Evolutionary conservation across 2,888 invertebrate genomes (phyloP), one percentile per base, ranked within the genome.

Genomic region (Balanococcus diminutus): DNA sequence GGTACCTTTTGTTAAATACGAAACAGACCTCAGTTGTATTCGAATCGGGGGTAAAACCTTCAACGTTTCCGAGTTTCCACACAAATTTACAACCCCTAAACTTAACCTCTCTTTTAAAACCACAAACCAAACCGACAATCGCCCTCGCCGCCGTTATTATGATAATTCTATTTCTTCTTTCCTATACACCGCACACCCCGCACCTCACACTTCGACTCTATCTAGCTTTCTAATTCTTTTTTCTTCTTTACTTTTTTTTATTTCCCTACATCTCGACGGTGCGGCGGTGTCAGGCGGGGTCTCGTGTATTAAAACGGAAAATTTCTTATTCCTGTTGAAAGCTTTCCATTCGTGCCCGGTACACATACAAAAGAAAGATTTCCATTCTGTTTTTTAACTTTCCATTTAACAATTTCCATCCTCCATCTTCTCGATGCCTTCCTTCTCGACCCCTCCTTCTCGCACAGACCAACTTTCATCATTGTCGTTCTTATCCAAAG

Each of bases 381-480:
- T 81, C 46, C 81, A 81, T 81, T 81, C 81, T 81, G 42, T 81
- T 81, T 81, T 81, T 81, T 36, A 81, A 81, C 81, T 81, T 81
- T 81, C 81, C 81, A 81, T 81, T 81, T 81, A 81, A 46, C 81
- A 46, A 81, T 46, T 42, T 42, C 46, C 36, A 19, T 9, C 25
- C 25, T 61, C 25, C 25, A 14, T 39, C 11, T 39, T 39, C 5
- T 39, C 39, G 11, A n/a, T n/a, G n/a, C n/a, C n/a, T n/a, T n/a
- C 39, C 39, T 11, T 39, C 11, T 11, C 39, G 39, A 5, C 39
- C 25, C 61, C 25, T 8, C 25, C 5, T 61, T 25, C 25, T 11
- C 22, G 25, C 9, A 56, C 56, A n/a, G 16, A 72, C 2, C 61
- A 19, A 72, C 11, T 31, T 46, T 46, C n/a, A 1, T 46, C 46